Evolutionary conservation across 2,888 invertebrate species (phyloP).

Genomic region (Diaperis boleti): DNA sequence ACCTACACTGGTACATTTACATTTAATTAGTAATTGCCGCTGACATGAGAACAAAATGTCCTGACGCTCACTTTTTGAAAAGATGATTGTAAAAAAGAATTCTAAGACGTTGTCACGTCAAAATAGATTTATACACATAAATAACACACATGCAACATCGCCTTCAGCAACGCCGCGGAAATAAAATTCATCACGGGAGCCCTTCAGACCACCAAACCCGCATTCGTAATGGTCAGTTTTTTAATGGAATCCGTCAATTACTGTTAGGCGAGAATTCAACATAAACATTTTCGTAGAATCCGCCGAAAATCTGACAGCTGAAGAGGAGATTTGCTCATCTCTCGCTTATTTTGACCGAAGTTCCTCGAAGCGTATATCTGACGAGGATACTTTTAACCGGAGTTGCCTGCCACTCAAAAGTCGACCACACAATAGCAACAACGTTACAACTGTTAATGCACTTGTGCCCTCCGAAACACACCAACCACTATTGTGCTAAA

Average conservation of each 20-base stretch:
- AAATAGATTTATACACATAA: too few species aligned
- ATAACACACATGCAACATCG: too few species aligned
- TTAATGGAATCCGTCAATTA: constrained; percentile 41
- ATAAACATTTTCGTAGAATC: constrained; percentile 47
- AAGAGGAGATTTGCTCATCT: constrained; percentile 52
- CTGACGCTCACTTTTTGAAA: too few species aligned
- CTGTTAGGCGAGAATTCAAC: constrained; percentile 26
- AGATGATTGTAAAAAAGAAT: too few species aligned
- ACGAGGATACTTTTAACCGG: constrained; percentile 43
- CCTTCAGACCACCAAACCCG: background rate
- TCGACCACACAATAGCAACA: constrained; percentile 49
- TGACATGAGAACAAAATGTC: too few species aligned
- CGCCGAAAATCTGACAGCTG: constrained; percentile 54
- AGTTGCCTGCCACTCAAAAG: constrained; percentile 51
- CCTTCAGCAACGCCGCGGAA: too few species aligned
- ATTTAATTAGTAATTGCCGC: too few species aligned
- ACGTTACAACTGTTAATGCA: constrained; percentile 49
- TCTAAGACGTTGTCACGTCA: too few species aligned
- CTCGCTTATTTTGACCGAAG: constrained; percentile 51
- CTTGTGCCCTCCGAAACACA: constrained; percentile 46
- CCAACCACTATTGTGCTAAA: constrained; percentile 45
- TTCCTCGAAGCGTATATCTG: constrained; percentile 43
- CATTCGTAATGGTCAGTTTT: constrained; percentile 27
- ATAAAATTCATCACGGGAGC: too few species aligned
- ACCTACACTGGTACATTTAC: too few species aligned